Base-by-base conservation (phyloP, 2,113 vertebrate species). In the Athene noctua region DNA sequence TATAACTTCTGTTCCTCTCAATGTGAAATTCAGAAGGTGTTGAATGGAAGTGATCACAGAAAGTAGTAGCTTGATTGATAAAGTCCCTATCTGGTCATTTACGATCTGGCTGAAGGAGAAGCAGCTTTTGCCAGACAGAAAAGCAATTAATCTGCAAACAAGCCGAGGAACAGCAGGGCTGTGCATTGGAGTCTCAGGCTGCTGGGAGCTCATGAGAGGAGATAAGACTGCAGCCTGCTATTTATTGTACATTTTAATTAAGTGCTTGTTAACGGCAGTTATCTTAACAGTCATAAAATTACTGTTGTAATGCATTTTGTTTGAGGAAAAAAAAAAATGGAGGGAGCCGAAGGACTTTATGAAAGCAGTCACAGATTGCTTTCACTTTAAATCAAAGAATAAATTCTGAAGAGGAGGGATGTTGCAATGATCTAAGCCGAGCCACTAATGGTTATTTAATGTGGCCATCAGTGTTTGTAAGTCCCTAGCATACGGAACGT, bases 231-330 rank as follows among this genome's bases (percentile, higher is more conserved):
- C 98, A 98, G 98, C 98, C 98, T 98, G 98, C 99, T 99, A 99
- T 99, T 99, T 99, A 99, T 99, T 99, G 99, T 99, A 99, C 99
- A 98, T 99, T 99, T 99, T 99, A 99, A 99, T 99, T 99, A 99
- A 99, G 99, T 99, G 99, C 99, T 99, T 99, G 99, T 99, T 99
- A 99, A 99, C 98, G 99, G 99, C 99, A 99, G 99, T 99, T 99
- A 99, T 99, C 99, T 99, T 99, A 99, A 99, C 99, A 99, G 99
- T 99, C 99, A 99, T 99, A 99, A 99, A 99, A 99, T 99, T 99
- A 99, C 99, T 98, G 99, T 99, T 99, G 99, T 99, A 99, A 99
- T 99, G 99, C 98, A 98, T 99, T 99, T 99, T 99, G 99, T 99
- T 99, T 99, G 98, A 99, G 98, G 98, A 98, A 98, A 98, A 98